Percentiles rank a stretch among this genome's conserved stretches.
These are phyloP conservation scores for Brenthis ino DNA, from an alignment of 2,888 invertebrate species.

Conservation along the genomic window DNA sequence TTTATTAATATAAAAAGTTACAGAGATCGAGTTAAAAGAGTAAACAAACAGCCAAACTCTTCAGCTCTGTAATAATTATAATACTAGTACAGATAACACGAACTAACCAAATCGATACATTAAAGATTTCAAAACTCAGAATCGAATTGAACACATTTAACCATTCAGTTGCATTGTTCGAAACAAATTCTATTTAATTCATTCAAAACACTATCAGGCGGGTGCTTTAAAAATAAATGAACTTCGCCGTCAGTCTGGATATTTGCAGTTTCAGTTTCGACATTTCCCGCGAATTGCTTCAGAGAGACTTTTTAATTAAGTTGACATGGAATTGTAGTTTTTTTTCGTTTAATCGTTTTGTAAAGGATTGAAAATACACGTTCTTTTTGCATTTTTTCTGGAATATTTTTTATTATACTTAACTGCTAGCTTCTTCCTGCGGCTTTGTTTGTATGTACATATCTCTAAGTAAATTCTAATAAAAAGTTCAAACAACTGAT, in stretches of 20 bases:
- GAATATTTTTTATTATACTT: too few relatives aligned
- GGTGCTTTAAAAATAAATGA: constrained; percentile 20
- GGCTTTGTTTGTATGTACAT: too few relatives aligned
- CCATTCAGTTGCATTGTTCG: neutral
- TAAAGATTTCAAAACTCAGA: neutral
- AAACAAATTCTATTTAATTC: constrained; percentile 9
- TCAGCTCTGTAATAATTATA: too few relatives aligned
- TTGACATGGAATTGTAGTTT: constrained; percentile 18
- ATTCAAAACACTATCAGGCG: constrained; percentile 19
- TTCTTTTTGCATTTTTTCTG: neutral
- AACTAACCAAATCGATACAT: neutral
- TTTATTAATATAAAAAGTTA: too few relatives aligned
- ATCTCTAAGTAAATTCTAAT: too few relatives aligned
- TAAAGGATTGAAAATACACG: neutral
- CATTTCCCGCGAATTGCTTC: constrained; percentile 16
- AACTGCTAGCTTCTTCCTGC: too few relatives aligned
- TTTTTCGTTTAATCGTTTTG: constrained; percentile 7
- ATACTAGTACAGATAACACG: too few relatives aligned
- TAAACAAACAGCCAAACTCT: too few relatives aligned
- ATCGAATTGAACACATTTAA: neutral
- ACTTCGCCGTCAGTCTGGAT: constrained; percentile 12
- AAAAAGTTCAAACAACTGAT: too few relatives aligned
- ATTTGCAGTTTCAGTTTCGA: constrained; percentile 23
- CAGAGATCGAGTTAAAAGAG: too few relatives aligned
- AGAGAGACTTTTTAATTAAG: constrained; percentile 28